Percentiles rank a stretch among this genome's conserved stretches.
Conservation (phyloP, 2,888 invertebrate genomes). For the Archaeoteleia sp. region DNA sequence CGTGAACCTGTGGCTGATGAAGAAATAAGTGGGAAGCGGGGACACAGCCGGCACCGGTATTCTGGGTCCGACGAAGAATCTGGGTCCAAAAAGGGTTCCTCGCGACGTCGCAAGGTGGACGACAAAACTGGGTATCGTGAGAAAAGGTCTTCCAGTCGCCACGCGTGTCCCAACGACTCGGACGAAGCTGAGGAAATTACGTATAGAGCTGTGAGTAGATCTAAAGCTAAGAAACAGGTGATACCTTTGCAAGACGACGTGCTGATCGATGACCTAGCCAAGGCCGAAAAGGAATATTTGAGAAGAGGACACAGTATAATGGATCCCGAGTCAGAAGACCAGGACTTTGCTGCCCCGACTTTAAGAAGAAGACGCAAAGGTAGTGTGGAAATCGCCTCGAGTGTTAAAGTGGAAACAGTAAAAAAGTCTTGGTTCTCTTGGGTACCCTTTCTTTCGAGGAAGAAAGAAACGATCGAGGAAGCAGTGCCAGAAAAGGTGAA, state of each 20-base stretch:
- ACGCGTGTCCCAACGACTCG: conserved; percentile 36
- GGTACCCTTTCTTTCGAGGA: conserved; percentile 60
- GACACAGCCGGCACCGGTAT: conserved; percentile 36
- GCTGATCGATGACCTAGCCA: conserved; percentile 51
- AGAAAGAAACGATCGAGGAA: conserved; percentile 64
- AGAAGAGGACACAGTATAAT: conserved; percentile 62
- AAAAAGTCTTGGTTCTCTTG: conserved; percentile 64
- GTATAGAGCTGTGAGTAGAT: conserved; percentile 25
- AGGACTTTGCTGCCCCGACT: conserved; percentile 54
- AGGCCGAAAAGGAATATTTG: conserved; percentile 62
- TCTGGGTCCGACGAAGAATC: conserved; percentile 52
- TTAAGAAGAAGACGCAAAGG: conserved; percentile 58
- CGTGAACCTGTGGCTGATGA: conserved; percentile 55
- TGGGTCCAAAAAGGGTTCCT: conserved; percentile 5
- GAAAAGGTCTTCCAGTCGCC: conserved; percentile 42
- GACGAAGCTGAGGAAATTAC: conserved; percentile 29
- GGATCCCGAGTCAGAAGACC: conserved; percentile 55
- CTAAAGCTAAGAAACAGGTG: conserved; percentile 65
- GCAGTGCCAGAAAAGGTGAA: conserved; percentile 60
- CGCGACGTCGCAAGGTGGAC: conserved; percentile 19
- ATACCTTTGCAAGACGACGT: conserved; percentile 64
- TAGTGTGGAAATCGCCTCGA: conserved; percentile 61
- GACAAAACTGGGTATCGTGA: conserved; percentile 3
- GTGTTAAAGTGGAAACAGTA: conserved; percentile 60
- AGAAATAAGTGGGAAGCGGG: conserved; percentile 65